phyloP scores from a whole-genome alignment of 2,888 invertebrate species.

The Agriotes lineatus region DNA sequence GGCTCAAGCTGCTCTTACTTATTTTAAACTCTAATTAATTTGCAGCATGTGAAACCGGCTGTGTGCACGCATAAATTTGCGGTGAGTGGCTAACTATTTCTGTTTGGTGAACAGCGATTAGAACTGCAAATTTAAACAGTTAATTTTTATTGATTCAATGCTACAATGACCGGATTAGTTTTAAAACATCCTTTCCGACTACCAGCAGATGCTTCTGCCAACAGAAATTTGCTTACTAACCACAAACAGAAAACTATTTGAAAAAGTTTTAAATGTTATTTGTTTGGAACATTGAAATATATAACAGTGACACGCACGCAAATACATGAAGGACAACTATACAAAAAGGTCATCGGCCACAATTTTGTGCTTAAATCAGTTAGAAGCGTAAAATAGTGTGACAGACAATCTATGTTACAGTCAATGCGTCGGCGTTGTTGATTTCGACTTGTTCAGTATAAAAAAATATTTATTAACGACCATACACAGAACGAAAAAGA shows the following conservation, averaged over 20 bases:
- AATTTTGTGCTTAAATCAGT: constrained; percentile 25
- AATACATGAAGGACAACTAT: constrained; percentile 53
- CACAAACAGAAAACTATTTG: constrained; percentile 37
- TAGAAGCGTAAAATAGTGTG: background rate
- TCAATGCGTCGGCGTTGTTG: background rate
- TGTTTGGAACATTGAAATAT: constrained; percentile 50
- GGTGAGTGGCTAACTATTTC: no score
- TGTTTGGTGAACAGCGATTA: no score
- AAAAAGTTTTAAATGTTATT: constrained; percentile 53
- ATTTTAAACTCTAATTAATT: no score
- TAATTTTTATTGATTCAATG: no score
- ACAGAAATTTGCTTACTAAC: no score
- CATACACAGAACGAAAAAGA: background rate
- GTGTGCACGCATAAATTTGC: no score
- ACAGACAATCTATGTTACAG: background rate
- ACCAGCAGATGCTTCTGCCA: no score
- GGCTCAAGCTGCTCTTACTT: no score
- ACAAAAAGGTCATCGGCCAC: constrained; percentile 40
- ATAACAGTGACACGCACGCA: constrained; percentile 53
- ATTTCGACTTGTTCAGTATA: background rate
- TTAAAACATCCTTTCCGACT: no score
- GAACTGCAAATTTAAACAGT: no score
- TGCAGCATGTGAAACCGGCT: no score
- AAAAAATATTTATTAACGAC: background rate
- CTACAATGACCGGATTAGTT: no score